phyloP scores from a whole-genome alignment of 2,888 invertebrate species.

The Xestoiulus laeticollis region DNA sequence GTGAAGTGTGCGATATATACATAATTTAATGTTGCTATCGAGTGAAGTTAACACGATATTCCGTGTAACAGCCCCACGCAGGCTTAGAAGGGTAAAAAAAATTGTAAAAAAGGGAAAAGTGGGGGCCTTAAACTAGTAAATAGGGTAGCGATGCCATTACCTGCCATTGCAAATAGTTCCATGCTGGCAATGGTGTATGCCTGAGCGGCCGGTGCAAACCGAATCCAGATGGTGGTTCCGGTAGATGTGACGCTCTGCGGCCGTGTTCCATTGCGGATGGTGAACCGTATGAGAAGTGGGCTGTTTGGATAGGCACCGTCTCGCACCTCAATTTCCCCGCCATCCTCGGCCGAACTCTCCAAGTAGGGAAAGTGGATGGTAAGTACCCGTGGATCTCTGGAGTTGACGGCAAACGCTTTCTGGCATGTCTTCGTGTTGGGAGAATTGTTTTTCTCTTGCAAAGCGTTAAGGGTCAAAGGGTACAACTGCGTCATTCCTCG shows the following conservation, averaged over 20 bases:
- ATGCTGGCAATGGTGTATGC: constrained; percentile 80
- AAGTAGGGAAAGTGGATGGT: constrained; percentile 87
- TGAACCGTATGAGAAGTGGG: constrained; percentile 75
- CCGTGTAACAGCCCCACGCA: too few species aligned
- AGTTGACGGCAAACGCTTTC: constrained; percentile 67
- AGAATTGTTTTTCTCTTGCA: constrained; percentile 78
- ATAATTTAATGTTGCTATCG: too few species aligned
- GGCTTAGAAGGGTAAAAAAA: too few species aligned
- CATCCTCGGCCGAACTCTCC: constrained; percentile 72
- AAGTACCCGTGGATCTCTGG: constrained; percentile 74
- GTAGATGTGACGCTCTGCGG: constrained; percentile 89
- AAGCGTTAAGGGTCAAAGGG: constrained; percentile 82
- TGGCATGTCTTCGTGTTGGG: constrained; percentile 75
- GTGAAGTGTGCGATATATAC: too few species aligned
- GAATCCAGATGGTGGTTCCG: constrained; percentile 80
- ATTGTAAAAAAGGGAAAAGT: too few species aligned
- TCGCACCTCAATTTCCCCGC: constrained; percentile 78
- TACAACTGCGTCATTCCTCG: constrained; percentile 82
- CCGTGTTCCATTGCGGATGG: constrained; percentile 82
- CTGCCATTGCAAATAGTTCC: constrained; percentile 76
- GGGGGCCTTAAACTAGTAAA: too few species aligned
- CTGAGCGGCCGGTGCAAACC: constrained; percentile 78
- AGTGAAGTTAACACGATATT: too few species aligned
- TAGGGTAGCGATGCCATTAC: too few species aligned
- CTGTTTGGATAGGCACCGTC: constrained; percentile 79